phyloP scores from a whole-genome alignment of 2,113 vertebrate species.

The Cephalopholis sonnerati region DNA sequence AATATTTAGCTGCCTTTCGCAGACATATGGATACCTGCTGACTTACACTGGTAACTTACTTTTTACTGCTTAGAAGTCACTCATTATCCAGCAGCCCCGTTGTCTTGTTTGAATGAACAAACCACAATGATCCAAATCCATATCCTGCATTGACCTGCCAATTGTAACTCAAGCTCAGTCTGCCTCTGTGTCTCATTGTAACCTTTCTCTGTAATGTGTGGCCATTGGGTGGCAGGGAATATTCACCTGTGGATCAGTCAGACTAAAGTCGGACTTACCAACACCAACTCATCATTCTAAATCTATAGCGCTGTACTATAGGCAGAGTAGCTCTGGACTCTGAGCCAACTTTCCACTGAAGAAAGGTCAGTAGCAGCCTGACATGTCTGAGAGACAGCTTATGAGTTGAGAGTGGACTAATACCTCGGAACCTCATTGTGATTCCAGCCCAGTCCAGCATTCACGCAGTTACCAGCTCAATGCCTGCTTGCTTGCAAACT shows the following conservation, averaged over 20 bases:
- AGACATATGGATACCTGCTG: background rate
- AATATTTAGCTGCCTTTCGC: background rate
- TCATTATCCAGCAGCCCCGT: background rate
- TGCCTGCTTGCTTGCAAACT: conserved; percentile 10
- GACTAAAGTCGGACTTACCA: conserved; percentile 39
- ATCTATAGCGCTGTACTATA: conserved; percentile 36
- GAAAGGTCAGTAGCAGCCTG: conserved; percentile 59
- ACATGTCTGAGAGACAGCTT: conserved; percentile 50
- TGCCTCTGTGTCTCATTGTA: conserved; percentile 6
- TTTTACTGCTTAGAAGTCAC: background rate
- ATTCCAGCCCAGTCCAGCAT: conserved; percentile 35
- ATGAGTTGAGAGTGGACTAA: conserved; percentile 37
- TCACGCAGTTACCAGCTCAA: conserved; percentile 31
- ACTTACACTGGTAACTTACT: background rate
- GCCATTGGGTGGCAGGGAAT: conserved; percentile 21
- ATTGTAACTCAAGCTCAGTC: conserved; percentile 9
- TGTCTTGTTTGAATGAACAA: conserved; percentile 16
- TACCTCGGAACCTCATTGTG: conserved; percentile 40
- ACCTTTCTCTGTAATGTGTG: conserved; percentile 20
- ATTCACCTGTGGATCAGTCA: conserved; percentile 53
- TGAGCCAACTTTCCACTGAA: conserved; percentile 37
- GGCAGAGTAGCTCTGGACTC: conserved; percentile 27
- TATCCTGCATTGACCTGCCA: conserved; percentile 6
- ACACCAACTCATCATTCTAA: conserved; percentile 48
- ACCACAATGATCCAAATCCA: conserved; percentile 8